Base-by-base conservation (phyloP, 2,113 vertebrate species). In the Ramphastos sulfuratus region DNA sequence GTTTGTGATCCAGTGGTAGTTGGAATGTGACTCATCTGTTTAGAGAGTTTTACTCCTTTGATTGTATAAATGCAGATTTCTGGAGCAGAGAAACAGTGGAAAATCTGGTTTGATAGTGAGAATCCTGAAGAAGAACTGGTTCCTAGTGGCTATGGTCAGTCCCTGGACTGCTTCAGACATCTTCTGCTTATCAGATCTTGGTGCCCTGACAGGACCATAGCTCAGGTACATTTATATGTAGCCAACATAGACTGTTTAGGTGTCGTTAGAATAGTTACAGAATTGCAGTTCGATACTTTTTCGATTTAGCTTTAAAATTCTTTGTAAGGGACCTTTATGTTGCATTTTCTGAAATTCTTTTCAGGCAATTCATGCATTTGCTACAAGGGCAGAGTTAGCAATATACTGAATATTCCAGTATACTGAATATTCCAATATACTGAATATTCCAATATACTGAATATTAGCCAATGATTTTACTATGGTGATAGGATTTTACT, bases 141-240 rank as follows among this genome's bases (percentile, higher is more conserved):
- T 85, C 99, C 99, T 46, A 98, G 98, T 89, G 97, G 98, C n/a
- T 99, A 99, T 59, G 98, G 98, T 85, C 98, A 99, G 90, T 95
- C 97, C 66, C 97, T 99, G 7, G 99, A 99, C 91, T 98, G 98
- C 96, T 99, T 99, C 81, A 96, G 98, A 64, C 98, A 96, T 21
- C 98, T 99, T 84, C 98, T 99, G 44, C 98, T 99, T 55, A 99
- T 99, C 86, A 98, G 99, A 89, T 99, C 98, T 88, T 99, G 99
- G 98, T 99, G 99, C 97, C 99, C 99, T 10, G 99, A 99, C 95
- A 98, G 99, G 94, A 99, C 98, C 71, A 99, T 99, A 18, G 99
- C 99, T 71, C 99, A 99, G 98, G 99, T 99, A 96, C 67, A 50
- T 71, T 60, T 48, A 31, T 73, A 18, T n/a, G n/a, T n/a, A n/a